Conservation (phyloP, 2,888 invertebrate species). For the Lasiommata megera region DNA sequence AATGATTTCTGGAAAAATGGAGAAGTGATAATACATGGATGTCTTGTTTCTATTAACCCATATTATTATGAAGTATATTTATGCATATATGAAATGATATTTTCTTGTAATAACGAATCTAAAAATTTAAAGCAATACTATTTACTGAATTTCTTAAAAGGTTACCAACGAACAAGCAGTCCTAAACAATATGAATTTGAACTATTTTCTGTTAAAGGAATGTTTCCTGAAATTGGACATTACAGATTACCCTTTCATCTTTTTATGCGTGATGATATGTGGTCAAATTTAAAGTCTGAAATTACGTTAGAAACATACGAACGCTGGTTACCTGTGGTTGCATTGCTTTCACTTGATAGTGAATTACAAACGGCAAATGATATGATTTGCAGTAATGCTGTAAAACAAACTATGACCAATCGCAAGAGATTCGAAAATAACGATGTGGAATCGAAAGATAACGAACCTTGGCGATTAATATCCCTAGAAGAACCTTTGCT, state of each 20-base stretch:
- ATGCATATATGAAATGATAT: constrained; percentile 66
- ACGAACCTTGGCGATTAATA: constrained; percentile 66
- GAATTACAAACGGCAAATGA: constrained; percentile 72
- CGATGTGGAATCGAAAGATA: constrained; percentile 51
- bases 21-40: constrained; percentile 69
- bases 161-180: constrained; percentile 62
- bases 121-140: constrained; percentile 65
- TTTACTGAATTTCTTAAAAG: constrained; percentile 67
- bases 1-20: constrained; percentile 75
- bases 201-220: constrained; percentile 72
- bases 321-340: constrained; percentile 68
- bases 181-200: constrained; percentile 77
- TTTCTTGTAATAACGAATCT: constrained; percentile 48
- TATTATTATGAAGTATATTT: constrained; percentile 74
- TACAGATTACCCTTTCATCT: constrained; percentile 73
- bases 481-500: constrained; percentile 69
- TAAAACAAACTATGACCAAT: constrained; percentile 77
- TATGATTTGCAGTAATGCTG: constrained; percentile 78
- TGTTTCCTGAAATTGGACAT: constrained; percentile 76
- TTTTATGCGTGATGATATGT: constrained; percentile 74
- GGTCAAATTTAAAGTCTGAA: constrained; percentile 76
- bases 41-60: constrained; percentile 66
- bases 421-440: constrained; percentile 53
- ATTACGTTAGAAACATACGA: constrained; percentile 75
- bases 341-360: constrained; percentile 62